These are phyloP conservation scores for Peromyscus attwateri DNA, from an alignment of 2,797 vertebrate species.

Conservation along the genomic window DNA sequence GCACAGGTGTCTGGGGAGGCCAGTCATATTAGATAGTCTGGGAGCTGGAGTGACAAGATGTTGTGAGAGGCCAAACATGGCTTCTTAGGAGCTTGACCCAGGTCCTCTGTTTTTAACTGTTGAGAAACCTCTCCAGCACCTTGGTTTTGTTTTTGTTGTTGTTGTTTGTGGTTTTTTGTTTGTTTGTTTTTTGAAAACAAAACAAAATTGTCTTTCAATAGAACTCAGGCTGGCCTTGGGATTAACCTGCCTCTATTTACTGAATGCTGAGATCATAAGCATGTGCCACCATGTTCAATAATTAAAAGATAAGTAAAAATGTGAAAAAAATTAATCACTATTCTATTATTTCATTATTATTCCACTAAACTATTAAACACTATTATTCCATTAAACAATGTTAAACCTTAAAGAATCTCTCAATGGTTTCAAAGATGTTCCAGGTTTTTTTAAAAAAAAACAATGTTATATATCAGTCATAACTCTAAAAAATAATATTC, in stretches of 20 bases:
- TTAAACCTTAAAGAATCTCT: conserved; percentile 38
- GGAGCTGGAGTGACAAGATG: no score
- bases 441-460: conserved; percentile 1
- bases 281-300: not conserved
- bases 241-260: not conserved
- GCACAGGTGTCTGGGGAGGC: rapidly evolving
- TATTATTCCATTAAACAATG: not conserved
- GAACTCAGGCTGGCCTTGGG: not conserved
- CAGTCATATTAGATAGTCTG: not conserved
- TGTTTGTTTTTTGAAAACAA: not conserved
- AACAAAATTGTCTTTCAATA: not conserved
- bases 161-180: no score
- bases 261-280: not conserved
- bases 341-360: not conserved
- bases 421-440: conserved; percentile 6
- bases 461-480: not conserved
- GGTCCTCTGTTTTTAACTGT: not conserved
- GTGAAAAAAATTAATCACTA: not conserved
- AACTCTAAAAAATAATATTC: not conserved
- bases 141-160: no score
- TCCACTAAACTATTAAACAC: not conserved
- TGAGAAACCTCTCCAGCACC: not conserved
- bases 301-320: not conserved
- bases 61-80: not conserved
- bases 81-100: not conserved